Base-by-base conservation (phyloP, 2,888 invertebrate genomes). In the Hirtodrosophila duncani region DNA sequence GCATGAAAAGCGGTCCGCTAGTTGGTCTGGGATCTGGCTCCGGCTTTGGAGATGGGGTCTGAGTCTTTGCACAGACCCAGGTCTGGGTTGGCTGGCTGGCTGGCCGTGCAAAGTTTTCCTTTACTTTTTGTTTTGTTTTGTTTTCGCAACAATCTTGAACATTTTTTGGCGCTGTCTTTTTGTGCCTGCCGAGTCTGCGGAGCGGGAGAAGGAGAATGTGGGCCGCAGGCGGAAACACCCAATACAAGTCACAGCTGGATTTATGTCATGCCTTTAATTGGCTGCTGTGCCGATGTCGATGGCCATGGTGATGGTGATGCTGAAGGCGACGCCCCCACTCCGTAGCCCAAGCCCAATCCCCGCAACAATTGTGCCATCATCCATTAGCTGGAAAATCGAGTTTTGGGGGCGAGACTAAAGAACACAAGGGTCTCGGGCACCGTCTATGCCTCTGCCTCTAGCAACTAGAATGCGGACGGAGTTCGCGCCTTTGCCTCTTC, bases 231-330 rank as follows among this genome's bases (percentile, higher is more conserved):
- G 83, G 84, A 85, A 85, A 86, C 85, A 85, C 86, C 86, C 86
- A 85, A 84, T 85, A 84, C 83, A 83, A 85, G 85, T 84, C 83
- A 80, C 83, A 84, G 83, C 83, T 84, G 84, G 84, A 86, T 86
- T 86, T 86, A 86, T 86, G 83, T 82, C 84, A 81, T 82, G 82
- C 75, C 83, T 85, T 86, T 86, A 86, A 86, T 86, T 86, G 86
- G 85, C 84, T 85, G 82, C 81, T 75, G 80, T 78, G 67, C 79
- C 78, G 70, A 68, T 68, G 58, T 49, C 56, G 59, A 37, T 43
- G 44, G 45, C 46, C 39, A 31, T 33, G 43, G 39, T 39, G n/a
- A 37, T 24, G 8, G 24, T 23, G 21, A 17, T 13, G 9, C 10
- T 24, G 38, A 42, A 42, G 37, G 34, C 20, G 17, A 11, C 30